phyloP scores from a whole-genome alignment of 2,113 vertebrate species.

The Megaleporinus macrocephalus region DNA sequence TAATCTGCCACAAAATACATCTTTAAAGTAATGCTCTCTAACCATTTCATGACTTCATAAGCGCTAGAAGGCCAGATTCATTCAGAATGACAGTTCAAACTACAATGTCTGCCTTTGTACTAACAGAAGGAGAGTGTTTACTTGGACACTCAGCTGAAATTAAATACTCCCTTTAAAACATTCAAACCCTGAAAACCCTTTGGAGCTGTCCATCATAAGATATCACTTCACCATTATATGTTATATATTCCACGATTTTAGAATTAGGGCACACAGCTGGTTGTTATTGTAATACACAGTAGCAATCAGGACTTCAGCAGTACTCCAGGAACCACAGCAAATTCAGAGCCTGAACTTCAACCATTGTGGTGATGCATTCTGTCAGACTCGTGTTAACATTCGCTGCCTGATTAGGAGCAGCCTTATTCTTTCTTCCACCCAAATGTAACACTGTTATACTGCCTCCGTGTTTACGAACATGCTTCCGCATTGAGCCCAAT shows the following conservation, averaged over 20 bases:
- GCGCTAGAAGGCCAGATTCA: too few relatives aligned
- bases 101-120: constrained; percentile 35
- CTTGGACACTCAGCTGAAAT: constrained; percentile 36
- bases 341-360: background rate
- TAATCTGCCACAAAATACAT: too few relatives aligned
- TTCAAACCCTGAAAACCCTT: background rate
- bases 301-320: background rate
- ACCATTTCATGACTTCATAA: constrained; percentile 35
- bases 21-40: too few relatives aligned
- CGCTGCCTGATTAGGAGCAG: constrained; percentile 9
- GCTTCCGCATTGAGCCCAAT: constrained; percentile 4
- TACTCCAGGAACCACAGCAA: background rate
- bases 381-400: background rate
- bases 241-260: constrained; percentile 6
- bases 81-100: constrained; percentile 1
- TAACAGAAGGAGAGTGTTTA: constrained; percentile 38
- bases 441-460: background rate
- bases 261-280: background rate
- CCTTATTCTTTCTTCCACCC: background rate
- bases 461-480: background rate
- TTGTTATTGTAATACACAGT: constrained; percentile 3
- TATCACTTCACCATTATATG: background rate
- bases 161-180: constrained; percentile 8
- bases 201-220: constrained; percentile 23
- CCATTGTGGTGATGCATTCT: background rate